phyloP scores from a whole-genome alignment of 2,888 invertebrate genomes.

The Yponomeuta evonymella region DNA sequence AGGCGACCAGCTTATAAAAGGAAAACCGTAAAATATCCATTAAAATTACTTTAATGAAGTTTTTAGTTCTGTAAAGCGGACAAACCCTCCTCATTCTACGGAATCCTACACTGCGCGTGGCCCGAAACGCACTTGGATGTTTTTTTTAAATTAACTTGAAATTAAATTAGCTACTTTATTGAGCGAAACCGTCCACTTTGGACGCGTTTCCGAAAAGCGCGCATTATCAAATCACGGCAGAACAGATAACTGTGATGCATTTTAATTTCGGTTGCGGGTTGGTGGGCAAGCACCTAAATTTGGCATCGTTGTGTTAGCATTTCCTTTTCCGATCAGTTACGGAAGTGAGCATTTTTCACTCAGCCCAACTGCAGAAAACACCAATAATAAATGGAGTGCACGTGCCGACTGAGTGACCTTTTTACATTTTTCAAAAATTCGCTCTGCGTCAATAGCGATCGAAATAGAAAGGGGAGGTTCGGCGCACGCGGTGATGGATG shows the following conservation, averaged over 20 bases:
- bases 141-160: too few relatives aligned
- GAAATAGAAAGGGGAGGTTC: constrained; percentile 30
- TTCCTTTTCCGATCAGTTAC: neutral
- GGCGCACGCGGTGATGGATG: constrained; percentile 63
- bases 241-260: neutral
- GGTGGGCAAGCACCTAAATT: neutral
- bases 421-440: constrained; percentile 75
- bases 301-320: neutral
- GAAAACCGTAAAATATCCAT: too few relatives aligned
- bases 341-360: constrained; percentile 1
- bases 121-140: too few relatives aligned
- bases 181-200: too few relatives aligned
- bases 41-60: too few relatives aligned
- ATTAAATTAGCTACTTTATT: too few relatives aligned
- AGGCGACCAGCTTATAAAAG: too few relatives aligned
- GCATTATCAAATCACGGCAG: neutral
- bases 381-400: constrained; percentile 55
- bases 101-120: too few relatives aligned
- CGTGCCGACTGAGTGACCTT: constrained; percentile 66
- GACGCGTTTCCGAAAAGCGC: too few relatives aligned
- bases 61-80: too few relatives aligned
- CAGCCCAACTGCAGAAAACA: constrained; percentile 13
- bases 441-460: constrained; percentile 52
- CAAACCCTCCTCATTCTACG: too few relatives aligned
- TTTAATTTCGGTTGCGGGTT: neutral